A percentile compares a stretch with the other conserved stretches of the same genome.
Conservation (phyloP, 2,113 vertebrate species). For the Tautogolabrus adspersus region DNA sequence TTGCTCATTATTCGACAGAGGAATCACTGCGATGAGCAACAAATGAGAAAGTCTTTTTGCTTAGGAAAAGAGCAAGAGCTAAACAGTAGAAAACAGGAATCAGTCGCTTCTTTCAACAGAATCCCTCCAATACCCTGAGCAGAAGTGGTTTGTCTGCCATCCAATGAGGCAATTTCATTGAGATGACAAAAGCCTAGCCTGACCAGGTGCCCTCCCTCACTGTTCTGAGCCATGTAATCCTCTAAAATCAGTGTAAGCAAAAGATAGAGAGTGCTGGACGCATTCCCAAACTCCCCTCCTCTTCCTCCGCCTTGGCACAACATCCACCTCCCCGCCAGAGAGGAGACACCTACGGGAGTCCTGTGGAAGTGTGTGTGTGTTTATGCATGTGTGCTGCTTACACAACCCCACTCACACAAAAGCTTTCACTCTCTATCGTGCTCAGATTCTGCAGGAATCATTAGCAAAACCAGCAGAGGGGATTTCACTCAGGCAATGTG, state of each 20-base stretch:
- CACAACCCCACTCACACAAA: constrained; percentile 49
- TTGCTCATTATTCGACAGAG: constrained; percentile 57
- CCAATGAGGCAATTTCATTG: constrained; percentile 28
- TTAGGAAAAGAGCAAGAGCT: background rate
- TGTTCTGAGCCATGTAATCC: constrained; percentile 62
- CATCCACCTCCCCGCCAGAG: constrained; percentile 57
- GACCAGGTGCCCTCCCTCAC: constrained; percentile 63
- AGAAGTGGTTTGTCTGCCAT: background rate
- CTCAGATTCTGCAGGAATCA: constrained; percentile 60
- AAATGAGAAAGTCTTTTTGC: constrained; percentile 27
- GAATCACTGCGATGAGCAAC: constrained; percentile 38
- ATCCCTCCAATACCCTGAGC: constrained; percentile 19
- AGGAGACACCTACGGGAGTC: constrained; percentile 77
- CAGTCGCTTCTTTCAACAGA: constrained; percentile 23
- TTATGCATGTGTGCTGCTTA: constrained; percentile 49
- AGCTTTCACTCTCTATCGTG: constrained; percentile 46
- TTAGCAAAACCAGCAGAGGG: constrained; percentile 62
- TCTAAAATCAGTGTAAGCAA: constrained; percentile 68
- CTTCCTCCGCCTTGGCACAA: constrained; percentile 61
- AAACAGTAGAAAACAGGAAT: constrained; percentile 22
- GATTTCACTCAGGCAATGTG: constrained; percentile 67
- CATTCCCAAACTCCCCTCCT: constrained; percentile 58
- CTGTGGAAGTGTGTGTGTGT: constrained; percentile 50
- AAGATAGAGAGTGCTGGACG: constrained; percentile 58
- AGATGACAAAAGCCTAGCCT: constrained; percentile 52